Evolutionary conservation across 2,888 invertebrate genomes (phyloP), one percentile per base, ranked within the genome.

Genomic region (Drosophila cognata): DNA sequence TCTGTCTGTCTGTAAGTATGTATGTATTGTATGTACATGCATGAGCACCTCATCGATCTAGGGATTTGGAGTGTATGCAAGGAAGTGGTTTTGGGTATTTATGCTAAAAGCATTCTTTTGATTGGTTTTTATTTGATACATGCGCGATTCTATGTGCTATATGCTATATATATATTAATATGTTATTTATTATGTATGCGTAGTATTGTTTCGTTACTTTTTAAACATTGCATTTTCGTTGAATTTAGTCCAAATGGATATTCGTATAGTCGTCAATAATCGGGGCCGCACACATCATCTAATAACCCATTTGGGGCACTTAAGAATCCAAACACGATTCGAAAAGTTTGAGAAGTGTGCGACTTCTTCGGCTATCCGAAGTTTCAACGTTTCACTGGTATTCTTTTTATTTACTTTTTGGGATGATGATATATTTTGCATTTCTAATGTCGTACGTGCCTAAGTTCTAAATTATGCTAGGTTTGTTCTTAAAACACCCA

Each of bases 81-180:
- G 90, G 86, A 83, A 81, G 70, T 85, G 65, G 36, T 73, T 36
- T 36, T 59, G 41, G 46, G 62, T 58, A 62, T 78, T 35, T 88
- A 90, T 85, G 85, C 85, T 88, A 76, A 90, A 90, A 88, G 85
- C 85, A 85, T 90, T 88, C 50, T 85, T 85, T 85, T 85, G 85
- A 85, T 90, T 80, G 71, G 58, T 63, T 53, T 52, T 62, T 65
- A 70, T 83, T 83, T 83, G 81, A 79, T 88, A 88, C 83, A 90
- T 85, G 85, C 88, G 90, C 74, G 88, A 63, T 85, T 82, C 86
- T 85, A 89, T 71, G 84, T 88, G 90, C 90, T 83, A 83, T 85
- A 85, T 72, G 80, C 60, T 72, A 64, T 51, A 69, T 70, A 52
- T 51, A 59, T 58, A 33, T 28, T 46, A 16, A 25, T 53, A 31